phyloP scores from a whole-genome alignment of 2,888 invertebrate genomes.

The Amiota minor region DNA sequence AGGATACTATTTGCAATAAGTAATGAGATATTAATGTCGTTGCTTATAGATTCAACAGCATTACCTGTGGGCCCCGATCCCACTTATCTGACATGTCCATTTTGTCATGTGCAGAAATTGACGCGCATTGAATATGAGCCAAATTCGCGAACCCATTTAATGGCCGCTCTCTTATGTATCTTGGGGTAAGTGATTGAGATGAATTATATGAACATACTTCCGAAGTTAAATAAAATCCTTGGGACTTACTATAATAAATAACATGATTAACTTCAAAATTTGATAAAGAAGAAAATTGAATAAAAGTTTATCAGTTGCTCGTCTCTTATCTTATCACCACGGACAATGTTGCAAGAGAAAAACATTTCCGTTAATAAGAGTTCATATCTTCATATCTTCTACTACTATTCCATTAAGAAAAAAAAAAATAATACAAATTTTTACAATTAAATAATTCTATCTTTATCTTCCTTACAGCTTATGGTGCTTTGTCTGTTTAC shows the following conservation, averaged over 20 bases:
- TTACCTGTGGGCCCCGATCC: conserved; percentile 67
- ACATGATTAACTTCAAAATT: conserved; percentile 5
- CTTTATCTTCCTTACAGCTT: conserved; percentile 51
- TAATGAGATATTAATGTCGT: neutral
- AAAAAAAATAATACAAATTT: too few relatives aligned
- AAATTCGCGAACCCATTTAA: conserved; percentile 65
- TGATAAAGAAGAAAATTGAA: too few relatives aligned
- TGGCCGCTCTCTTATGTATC: conserved; percentile 68
- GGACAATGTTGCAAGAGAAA: too few relatives aligned
- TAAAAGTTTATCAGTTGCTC: too few relatives aligned
- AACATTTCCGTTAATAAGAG: too few relatives aligned
- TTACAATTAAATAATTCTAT: too few relatives aligned
- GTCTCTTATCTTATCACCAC: too few relatives aligned
- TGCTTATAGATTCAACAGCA: conserved; percentile 53
- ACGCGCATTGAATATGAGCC: conserved; percentile 69
- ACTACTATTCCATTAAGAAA: too few relatives aligned
- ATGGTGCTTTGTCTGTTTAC: conserved; percentile 76
- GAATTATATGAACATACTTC: neutral
- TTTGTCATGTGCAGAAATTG: conserved; percentile 65
- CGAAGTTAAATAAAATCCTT: too few relatives aligned
- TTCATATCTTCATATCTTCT: too few relatives aligned
- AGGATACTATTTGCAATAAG: neutral
- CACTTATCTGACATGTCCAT: conserved; percentile 63
- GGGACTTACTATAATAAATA: neutral
- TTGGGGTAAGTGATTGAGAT: conserved; percentile 62